Conservation (phyloP, 1,140 invertebrate species). For the Panagrolaimus sp. region DNA sequence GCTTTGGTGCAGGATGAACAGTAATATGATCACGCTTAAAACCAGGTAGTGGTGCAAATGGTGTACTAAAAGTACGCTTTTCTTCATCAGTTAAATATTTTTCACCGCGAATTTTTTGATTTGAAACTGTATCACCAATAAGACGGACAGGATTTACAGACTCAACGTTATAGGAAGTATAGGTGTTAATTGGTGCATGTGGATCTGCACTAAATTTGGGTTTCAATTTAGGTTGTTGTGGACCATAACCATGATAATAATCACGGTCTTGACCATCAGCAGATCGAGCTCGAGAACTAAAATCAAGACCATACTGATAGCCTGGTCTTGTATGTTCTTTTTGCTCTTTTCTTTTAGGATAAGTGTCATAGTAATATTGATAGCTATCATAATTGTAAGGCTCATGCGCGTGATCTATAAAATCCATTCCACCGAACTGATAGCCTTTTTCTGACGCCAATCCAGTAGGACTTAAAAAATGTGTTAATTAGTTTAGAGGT, state of each 20-base stretch:
- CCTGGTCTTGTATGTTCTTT: conserved; percentile 22
- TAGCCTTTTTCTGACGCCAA: conserved; percentile 43
- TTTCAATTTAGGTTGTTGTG: conserved; percentile 39
- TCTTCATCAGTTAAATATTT: conserved; percentile 31
- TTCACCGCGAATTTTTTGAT: conserved; percentile 44
- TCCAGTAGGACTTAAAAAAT: conserved; percentile 35
- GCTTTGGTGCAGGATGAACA: conserved; percentile 23
- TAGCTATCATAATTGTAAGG: conserved; percentile 14
- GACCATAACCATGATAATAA: conserved; percentile 43
- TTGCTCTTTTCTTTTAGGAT: conserved; percentile 19
- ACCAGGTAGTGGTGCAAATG: conserved; percentile 42
- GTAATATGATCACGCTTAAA: conserved; percentile 45
- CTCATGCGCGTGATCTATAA: conserved; percentile 30
- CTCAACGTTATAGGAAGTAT: conserved; percentile 26
- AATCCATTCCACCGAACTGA: conserved; percentile 55
- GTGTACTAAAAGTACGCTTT: conserved; percentile 40
- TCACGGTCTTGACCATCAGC: conserved; percentile 25
- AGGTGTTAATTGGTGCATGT: conserved; percentile 41
- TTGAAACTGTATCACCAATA: conserved; percentile 56
- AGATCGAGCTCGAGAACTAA: conserved; percentile 18
- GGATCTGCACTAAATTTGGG: conserved; percentile 49
- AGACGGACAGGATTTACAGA: conserved; percentile 32
- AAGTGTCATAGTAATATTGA: conserved; percentile 13
- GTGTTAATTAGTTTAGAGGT: conserved; percentile 3
- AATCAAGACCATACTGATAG: conserved; percentile 37